Conservation (phyloP, 2,797 vertebrate genomes). For the Phalloptychus januarius region DNA sequence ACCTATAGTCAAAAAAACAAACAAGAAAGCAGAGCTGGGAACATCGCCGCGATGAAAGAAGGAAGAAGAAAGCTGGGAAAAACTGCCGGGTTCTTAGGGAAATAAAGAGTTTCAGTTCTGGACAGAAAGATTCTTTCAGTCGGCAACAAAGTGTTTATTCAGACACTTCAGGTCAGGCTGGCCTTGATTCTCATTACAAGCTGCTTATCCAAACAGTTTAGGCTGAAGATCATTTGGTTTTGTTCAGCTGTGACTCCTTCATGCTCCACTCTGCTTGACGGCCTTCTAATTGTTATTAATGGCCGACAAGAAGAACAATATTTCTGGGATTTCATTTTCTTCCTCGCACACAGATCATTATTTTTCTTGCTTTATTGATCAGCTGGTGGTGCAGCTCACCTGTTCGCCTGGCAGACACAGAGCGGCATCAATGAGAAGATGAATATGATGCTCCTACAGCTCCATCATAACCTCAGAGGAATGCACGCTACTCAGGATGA, state of each 20-base stretch:
- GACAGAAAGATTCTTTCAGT: constrained; percentile 5
- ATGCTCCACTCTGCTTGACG: constrained; percentile 9
- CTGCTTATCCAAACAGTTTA: constrained; percentile 1
- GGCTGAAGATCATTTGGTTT: background rate
- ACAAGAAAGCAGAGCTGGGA: constrained; percentile 21
- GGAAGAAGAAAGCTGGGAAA: constrained; percentile 13
- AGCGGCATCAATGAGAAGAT: constrained; percentile 3
- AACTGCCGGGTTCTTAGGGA: constrained; percentile 9
- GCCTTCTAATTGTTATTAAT: constrained; percentile 34
- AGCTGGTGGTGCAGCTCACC: constrained; percentile 1
- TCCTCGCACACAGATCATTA: constrained; percentile 15
- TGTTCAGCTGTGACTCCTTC: constrained; percentile 5
- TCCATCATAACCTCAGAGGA: background rate
- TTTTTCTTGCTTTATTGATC: constrained; percentile 19
- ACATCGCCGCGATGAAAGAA: background rate
- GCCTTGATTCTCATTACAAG: constrained; percentile 3
- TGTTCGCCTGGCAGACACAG: constrained; percentile 7
- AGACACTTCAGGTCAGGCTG: background rate
- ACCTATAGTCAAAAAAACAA: constrained; percentile 20
- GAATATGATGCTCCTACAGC: background rate
- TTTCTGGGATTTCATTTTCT: constrained; percentile 17
- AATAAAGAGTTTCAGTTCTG: constrained; percentile 13
- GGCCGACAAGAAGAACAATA: constrained; percentile 9
- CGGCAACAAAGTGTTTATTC: background rate
- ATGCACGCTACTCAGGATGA: background rate